Evolutionary conservation across 1,140 invertebrate species (phyloP).

Genomic region (Diachasmimorpha longicaudata): DNA sequence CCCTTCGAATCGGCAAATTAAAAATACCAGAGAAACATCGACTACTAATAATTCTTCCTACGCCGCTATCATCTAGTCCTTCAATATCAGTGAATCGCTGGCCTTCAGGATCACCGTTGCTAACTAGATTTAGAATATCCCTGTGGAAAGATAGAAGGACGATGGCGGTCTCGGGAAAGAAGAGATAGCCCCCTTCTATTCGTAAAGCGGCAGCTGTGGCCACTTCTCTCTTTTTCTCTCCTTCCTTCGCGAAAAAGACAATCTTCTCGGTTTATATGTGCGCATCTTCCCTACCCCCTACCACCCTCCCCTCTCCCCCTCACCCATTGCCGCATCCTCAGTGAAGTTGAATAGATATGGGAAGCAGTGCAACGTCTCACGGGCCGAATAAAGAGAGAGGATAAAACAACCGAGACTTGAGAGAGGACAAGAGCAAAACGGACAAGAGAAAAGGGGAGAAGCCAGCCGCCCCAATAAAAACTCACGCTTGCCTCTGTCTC

Average conservation of each 20-base stretch:
- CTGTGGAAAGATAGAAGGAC: not conserved
- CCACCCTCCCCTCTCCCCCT: too few relatives aligned
- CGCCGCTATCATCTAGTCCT: not conserved
- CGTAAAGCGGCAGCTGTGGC: slow-evolving; percentile 6
- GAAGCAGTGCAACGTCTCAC: not conserved
- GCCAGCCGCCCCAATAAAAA: slow-evolving; percentile 39
- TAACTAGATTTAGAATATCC: not conserved
- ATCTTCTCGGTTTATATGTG: slow-evolving; percentile 3
- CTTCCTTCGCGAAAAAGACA: not conserved
- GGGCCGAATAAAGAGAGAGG: slow-evolving; percentile 11
- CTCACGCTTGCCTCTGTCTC: slow-evolving; percentile 23
- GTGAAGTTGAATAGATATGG: not conserved
- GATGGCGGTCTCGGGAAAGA: slow-evolving; percentile 7
- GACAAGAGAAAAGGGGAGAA: slow-evolving; percentile 6
- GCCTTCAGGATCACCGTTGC: not conserved
- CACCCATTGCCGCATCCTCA: slow-evolving; percentile 35
- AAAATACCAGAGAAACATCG: not conserved
- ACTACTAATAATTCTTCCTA: not conserved
- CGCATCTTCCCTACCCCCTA: slow-evolving; percentile 41
- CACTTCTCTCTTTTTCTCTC: not conserved
- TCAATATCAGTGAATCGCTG: not conserved
- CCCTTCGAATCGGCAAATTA: too few relatives aligned
- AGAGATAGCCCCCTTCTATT: not conserved
- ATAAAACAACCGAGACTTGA: not conserved
- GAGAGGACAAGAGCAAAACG: not conserved